Base-by-base conservation (phyloP, 2,888 invertebrate genomes). In the Hydropsyche betteni region DNA sequence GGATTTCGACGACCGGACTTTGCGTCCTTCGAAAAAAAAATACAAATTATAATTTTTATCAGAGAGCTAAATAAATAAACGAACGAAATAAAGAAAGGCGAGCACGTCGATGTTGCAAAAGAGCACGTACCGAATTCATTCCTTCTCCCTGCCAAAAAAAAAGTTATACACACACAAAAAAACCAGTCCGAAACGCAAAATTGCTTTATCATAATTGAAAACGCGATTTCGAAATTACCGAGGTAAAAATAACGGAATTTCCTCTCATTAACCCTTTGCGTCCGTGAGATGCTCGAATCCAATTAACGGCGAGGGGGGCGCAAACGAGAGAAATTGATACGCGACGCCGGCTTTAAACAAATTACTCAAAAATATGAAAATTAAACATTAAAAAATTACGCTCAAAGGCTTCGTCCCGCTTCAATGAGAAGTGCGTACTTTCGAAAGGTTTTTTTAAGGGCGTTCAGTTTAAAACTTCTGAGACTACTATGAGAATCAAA, bases 201-300 rank as follows among this genome's bases (percentile, higher is more conserved):
- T 69, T 51, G 69, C 69, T 69, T 69, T 69, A 69, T 69, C 69
- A 69, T 69, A 69, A 69, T 69, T 69, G 69, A 69, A 69, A 69
- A 69, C 69, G 51, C 69, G 69, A 69, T 69, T 44, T 69, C 44
- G 38, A 50, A 51, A 69, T 51, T 51, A 51, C 69, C 14, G 69
- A 69, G 51, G 69, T 24, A 51, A 69, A 51, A 69, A 69, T 69
- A 69, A 69, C 69, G 14, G 69, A 69, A 24, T 69, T 69, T 69
- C 33, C 64, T 44, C 69, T 69, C 69, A 14, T 69, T 69, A 69
- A 69, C 69, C 69, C 50, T 64, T 64, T 64, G 64, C 64, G 64
- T 64, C n/a, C 34, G 55, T n/a, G 64, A 64, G 64, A 64, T 5
- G 36, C 64, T 64, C 64, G 64, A 64, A 64, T 64, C 64, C 64